phyloP scores from a whole-genome alignment of 2,113 vertebrate genomes.

The Phoenicopterus ruber region DNA sequence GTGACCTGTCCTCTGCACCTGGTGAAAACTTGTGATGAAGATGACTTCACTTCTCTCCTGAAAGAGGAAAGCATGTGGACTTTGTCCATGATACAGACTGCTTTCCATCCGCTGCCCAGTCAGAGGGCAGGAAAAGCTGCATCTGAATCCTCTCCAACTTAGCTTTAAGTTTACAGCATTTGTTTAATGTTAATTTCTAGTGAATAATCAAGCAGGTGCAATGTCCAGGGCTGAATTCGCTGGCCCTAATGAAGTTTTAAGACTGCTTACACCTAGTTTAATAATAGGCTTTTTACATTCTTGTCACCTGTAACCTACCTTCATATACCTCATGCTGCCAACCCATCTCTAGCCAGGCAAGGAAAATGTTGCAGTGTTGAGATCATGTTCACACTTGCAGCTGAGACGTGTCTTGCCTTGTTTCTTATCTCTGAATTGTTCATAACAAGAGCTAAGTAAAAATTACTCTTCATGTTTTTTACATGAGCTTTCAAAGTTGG shows the following conservation, averaged over 20 bases:
- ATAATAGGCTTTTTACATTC: constrained; percentile 25
- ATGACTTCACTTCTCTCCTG: background rate
- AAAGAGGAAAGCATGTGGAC: background rate
- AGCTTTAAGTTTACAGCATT: background rate
- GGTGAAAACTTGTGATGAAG: background rate
- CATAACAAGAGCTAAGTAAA: constrained; percentile 44
- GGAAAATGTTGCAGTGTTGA: constrained; percentile 33
- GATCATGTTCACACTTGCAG: constrained; percentile 25
- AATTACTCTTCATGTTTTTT: constrained; percentile 58
- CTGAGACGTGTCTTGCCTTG: constrained; percentile 23
- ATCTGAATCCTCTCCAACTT: constrained; percentile 7
- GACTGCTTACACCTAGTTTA: constrained; percentile 42
- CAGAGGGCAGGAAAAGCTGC: background rate
- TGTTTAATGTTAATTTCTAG: constrained; percentile 3
- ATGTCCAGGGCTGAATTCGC: constrained; percentile 34
- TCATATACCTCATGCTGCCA: constrained; percentile 26
- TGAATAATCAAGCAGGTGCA: constrained; percentile 25
- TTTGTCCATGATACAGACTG: background rate
- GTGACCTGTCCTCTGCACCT: background rate
- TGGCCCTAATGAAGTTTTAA: constrained; percentile 20
- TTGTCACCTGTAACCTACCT: constrained; percentile 46
- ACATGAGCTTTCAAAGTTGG: constrained; percentile 59
- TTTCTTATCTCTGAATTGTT: constrained; percentile 62
- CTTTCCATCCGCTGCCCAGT: background rate
- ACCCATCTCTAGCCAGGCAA: constrained; percentile 17